These are phyloP conservation scores for Belonocnema kinseyi DNA, from an alignment of 1,140 invertebrate genomes.

Conservation along the genomic window DNA sequence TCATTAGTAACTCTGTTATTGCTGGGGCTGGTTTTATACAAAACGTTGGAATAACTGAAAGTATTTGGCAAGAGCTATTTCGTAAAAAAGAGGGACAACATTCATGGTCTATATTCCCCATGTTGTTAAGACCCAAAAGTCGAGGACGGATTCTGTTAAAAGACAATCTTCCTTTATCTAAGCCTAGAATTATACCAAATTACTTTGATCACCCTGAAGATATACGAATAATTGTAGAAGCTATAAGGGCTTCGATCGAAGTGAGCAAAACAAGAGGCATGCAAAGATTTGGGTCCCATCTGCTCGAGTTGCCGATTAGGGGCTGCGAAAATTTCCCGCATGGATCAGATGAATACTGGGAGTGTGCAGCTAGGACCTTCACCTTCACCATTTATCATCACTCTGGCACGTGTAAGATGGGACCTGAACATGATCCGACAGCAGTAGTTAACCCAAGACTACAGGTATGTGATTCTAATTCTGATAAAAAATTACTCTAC, in stretches of 20 bases:
- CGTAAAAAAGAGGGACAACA: conserved; percentile 67
- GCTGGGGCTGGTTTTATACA: conserved; percentile 83
- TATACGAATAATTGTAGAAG: conserved; percentile 81
- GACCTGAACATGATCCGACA: no score
- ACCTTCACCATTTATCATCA: no score
- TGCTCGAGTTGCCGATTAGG: no score
- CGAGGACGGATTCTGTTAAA: conserved; percentile 81
- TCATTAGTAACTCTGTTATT: conserved; percentile 83
- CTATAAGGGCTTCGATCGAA: conserved; percentile 76
- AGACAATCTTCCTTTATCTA: conserved; percentile 82
- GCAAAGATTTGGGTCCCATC: no score
- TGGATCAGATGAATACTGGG: no score
- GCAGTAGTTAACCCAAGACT: no score
- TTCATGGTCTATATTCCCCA: conserved; percentile 82
- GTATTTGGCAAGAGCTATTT: conserved; percentile 79
- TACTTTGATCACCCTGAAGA: conserved; percentile 84
- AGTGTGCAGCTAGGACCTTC: no score
- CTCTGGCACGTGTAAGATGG: no score
- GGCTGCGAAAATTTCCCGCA: no score
- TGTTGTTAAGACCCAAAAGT: conserved; percentile 85
- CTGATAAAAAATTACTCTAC: no score
- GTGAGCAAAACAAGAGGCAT: no score
- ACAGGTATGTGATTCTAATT: no score
- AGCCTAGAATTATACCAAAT: conserved; percentile 86
- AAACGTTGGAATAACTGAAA: conserved; percentile 79